Conservation (phyloP, 2,888 invertebrate species). For the Chymomyza fuscimana region DNA sequence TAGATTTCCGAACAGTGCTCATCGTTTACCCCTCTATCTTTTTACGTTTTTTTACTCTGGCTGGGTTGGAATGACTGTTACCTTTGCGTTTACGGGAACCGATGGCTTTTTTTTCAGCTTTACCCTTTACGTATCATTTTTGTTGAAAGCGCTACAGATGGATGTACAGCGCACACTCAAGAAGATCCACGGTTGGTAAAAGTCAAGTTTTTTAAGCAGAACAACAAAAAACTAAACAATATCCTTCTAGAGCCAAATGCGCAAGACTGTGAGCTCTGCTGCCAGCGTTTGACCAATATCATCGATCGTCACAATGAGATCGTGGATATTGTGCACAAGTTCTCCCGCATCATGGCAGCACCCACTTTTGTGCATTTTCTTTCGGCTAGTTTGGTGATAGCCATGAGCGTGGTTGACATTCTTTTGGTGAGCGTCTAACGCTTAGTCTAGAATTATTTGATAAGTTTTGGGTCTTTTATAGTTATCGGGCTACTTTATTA, state of each 20-base stretch:
- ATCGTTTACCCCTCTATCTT: constrained; percentile 7
- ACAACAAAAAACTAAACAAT: neutral
- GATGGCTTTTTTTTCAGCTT: constrained; percentile 4
- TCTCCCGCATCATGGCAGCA: constrained; percentile 3
- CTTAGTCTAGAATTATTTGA: neutral
- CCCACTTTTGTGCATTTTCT: constrained; percentile 7
- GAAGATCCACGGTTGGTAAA: neutral
- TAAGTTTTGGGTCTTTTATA: neutral
- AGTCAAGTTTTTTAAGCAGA: neutral
- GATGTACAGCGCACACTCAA: neutral
- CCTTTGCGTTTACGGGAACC: constrained; percentile 2
- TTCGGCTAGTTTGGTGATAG: constrained; percentile 6
- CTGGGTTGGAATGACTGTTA: neutral
- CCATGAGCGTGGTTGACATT: constrained; percentile 2
- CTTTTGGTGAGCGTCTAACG: neutral
- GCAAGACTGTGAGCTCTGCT: neutral
- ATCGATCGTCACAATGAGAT: constrained; percentile 3
- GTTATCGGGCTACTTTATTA: constrained; percentile 1
- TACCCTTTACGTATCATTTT: neutral
- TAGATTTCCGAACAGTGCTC: neutral
- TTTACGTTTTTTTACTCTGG: constrained; percentile 4
- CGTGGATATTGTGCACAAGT: constrained; percentile 6
- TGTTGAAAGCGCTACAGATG: neutral
- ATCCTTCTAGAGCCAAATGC: neutral
- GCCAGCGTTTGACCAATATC: neutral